phyloP scores from a whole-genome alignment of 1,140 invertebrate genomes.

The Sarcophaga peregrina region DNA sequence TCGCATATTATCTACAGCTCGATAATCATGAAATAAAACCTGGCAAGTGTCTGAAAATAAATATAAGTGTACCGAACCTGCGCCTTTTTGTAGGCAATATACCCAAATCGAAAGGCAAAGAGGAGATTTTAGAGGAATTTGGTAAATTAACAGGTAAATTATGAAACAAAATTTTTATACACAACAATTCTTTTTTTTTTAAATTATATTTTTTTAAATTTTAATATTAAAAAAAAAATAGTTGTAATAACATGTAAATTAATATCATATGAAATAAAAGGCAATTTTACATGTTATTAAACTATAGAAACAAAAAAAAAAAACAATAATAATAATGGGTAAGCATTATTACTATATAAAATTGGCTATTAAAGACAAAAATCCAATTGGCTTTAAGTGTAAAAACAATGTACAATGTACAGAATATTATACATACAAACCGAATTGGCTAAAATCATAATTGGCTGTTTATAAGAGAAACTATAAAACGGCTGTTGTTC shows the following conservation, averaged over 20 bases:
- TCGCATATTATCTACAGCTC: conserved; percentile 84
- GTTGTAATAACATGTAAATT: conserved; percentile 26
- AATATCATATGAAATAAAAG: background rate
- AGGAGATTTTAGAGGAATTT: conserved; percentile 99
- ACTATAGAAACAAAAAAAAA: background rate
- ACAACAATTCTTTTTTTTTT: background rate
- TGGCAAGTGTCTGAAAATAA: conserved; percentile 99
- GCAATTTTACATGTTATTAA: background rate
- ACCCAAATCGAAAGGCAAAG: conserved; percentile 99
- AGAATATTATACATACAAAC: background rate
- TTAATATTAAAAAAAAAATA: conserved; percentile 6
- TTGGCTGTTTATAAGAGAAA: background rate
- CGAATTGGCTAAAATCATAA: conserved; percentile 38
- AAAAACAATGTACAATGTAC: background rate
- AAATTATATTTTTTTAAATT: background rate
- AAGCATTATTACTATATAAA: conserved; percentile 39
- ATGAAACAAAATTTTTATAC: conserved; percentile 43
- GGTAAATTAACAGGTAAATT: conserved; percentile 98
- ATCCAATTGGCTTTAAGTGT: conserved; percentile 60
- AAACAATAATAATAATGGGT: background rate
- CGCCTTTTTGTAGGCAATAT: conserved; percentile 99
- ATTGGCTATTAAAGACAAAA: conserved; percentile 63
- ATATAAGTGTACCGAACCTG: conserved; percentile 99
- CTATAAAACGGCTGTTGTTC: background rate
- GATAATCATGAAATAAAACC: conserved; percentile 99